Evolutionary conservation across 2,888 invertebrate genomes (phyloP), one percentile per base, ranked within the genome.

Genomic region (Sinohyriopsis cumingii): DNA sequence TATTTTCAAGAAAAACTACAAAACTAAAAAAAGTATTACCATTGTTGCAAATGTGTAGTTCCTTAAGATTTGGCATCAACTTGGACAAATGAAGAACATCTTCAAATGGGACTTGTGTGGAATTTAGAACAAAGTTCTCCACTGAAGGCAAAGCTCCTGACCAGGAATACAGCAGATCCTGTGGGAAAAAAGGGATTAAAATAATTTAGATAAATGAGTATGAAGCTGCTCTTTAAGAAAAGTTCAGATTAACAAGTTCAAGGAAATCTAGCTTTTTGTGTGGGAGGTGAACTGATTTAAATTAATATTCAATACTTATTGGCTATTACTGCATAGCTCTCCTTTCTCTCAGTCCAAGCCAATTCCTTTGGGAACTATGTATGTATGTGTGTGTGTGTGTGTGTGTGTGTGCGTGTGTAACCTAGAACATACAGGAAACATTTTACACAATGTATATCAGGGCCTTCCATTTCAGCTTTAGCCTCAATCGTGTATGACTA

Each of bases 101-200:
- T 0, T 91, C 84, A 96, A 96, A 96, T 63, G 93, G 92, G 78
- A 95, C 93, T 67, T 91, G 89, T 91, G 93, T 92, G 76, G 89
- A 89, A 67, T 94, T 94, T 69, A 94, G 89, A 73, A 94, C 93
- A 53, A 95, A 88, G 80, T 93, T 93, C 80, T 92, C 92, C 28
- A 95, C 87, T 69, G 90, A 92, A 25, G 90, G 85, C 84, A 95
- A 94, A 76, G 92, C 87, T 6, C 91, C 90, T 0, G 92, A 82
- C 73, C 84, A 83, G 65, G 72, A 69, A 59, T 92, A 89, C 45
- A 91, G 85, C 65, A 91, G 89, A 75, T 91, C 92, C 63, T 95
- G 59, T 22, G 64, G 69, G 18, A 59, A 33, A 28, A 61, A 20
- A 28, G 24, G 25, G n/a, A 54, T 19, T 4, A 1, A 45, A 45